phyloP scores from a whole-genome alignment of 2,888 invertebrate genomes.

The Microplitis manilae region DNA sequence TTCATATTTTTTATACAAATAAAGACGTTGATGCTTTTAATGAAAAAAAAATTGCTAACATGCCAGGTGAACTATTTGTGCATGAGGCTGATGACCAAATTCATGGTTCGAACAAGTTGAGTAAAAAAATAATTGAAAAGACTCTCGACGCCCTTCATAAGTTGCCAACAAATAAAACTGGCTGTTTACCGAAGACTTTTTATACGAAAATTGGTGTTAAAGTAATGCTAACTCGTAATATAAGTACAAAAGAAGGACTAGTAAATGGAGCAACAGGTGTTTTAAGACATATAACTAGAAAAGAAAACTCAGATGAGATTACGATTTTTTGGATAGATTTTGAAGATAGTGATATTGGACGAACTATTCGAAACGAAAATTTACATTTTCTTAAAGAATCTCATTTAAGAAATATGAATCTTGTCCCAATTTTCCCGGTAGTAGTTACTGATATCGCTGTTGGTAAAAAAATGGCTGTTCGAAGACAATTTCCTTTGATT shows the following conservation, averaged over 20 bases:
- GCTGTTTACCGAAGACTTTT: neutral
- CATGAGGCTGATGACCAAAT: neutral
- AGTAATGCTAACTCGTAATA: slow-evolving; percentile 19
- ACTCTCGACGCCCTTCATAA: neutral
- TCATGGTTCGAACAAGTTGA: neutral
- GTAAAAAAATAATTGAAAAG: no score
- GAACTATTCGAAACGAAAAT: no score
- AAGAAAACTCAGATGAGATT: no score
- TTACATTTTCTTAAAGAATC: no score
- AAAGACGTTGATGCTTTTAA: neutral
- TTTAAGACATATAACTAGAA: no score
- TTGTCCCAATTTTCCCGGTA: no score
- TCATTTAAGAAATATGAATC: no score
- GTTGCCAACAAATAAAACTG: neutral
- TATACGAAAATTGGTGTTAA: slow-evolving; percentile 18
- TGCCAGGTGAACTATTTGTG: neutral
- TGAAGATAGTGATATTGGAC: no score
- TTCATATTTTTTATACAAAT: slow-evolving; percentile 14
- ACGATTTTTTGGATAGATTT: no score
- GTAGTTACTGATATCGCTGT: no score
- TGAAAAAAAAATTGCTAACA: neutral
- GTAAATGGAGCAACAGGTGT: slow-evolving; percentile 16
- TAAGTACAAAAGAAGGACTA: slow-evolving; percentile 9
- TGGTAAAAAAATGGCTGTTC: no score
- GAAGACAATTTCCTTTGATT: no score